Conservation (phyloP, 2,888 invertebrate genomes). For the Cheiracanthium punctorium region DNA sequence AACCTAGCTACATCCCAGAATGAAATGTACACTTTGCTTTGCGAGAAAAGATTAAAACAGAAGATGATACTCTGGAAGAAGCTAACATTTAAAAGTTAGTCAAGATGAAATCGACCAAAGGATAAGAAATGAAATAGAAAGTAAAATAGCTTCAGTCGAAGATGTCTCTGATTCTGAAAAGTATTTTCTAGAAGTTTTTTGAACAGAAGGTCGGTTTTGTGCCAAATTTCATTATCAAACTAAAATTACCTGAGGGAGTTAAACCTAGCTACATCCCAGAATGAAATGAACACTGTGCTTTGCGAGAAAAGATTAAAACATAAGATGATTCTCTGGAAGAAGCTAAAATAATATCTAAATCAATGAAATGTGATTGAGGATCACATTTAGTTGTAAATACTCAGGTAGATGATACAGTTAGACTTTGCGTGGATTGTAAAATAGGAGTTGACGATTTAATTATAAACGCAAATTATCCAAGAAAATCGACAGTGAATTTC, state of each 20-base stretch:
- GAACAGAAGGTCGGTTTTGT: constrained; percentile 6
- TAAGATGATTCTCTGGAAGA: neutral
- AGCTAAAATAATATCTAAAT: neutral
- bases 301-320: neutral
- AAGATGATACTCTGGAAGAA: too few species aligned
- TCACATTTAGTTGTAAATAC: neutral
- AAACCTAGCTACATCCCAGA: neutral
- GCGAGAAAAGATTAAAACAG: neutral
- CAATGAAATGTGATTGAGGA: neutral
- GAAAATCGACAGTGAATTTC: neutral
- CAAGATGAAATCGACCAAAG: too few species aligned
- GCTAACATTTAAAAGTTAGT: too few species aligned
- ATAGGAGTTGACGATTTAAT: neutral
- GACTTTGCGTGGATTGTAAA: constrained; percentile 18
- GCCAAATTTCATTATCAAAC: neutral
- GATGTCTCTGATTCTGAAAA: too few species aligned
- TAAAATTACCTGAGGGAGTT: neutral
- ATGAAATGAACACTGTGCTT: neutral
- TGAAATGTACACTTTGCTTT: neutral
- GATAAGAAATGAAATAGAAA: too few species aligned
- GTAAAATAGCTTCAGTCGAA: too few species aligned
- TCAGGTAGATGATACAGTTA: neutral
- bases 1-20: neutral
- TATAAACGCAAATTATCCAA: neutral
- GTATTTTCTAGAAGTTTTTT: too few species aligned